Base-by-base conservation (phyloP, 2,888 invertebrate genomes). In the Ethmia dodecea region DNA sequence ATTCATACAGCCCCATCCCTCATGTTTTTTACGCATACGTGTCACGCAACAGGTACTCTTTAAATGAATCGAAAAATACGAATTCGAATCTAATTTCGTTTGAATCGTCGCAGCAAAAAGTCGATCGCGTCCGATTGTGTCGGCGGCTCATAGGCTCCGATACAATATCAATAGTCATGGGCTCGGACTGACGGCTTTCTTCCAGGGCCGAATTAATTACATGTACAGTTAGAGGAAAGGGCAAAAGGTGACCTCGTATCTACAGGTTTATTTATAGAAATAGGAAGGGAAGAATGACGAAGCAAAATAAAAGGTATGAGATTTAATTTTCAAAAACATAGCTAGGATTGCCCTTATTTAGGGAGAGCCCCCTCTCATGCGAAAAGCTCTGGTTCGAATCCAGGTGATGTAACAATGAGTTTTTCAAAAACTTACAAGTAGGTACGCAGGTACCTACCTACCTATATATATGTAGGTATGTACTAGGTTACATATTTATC, bases 131-230 rank as follows among this genome's bases (percentile, higher is more conserved):
- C 57, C 66, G 65, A 73, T 71, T 68, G 67, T 69, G 79, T 72
- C 79, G 77, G 80, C 71, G 61, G 45, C 62, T 63, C 67, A 71
- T 62, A 72, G 63, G 55, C 38, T 51, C 48, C 55, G 71, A 77
- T n/a, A n/a, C n/a, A n/a, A n/a, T 79, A 74, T 77, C 78, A 79
- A 76, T 73, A 77, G 80, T 78, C 77, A 77, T 73, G 63, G 65
- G 52, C 49, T 53, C 53, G 52, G n/a, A 52, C 49, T 58, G 60
- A 60, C 58, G 60, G 54, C 58, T 62, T n/a, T n/a, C 49, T 47
- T 55, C 61, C 59, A 52, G 60, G 50, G 59, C 61, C 60, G 70
- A 79, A 76, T 80, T 81, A 79, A 81, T 81, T 80, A 60, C 52
- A 42, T 49, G 34, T 45, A 69, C 58, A 55, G 47, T 41, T 67